phyloP scores from a whole-genome alignment of 2,888 invertebrate species.

The Holacanthella duospinosa region DNA sequence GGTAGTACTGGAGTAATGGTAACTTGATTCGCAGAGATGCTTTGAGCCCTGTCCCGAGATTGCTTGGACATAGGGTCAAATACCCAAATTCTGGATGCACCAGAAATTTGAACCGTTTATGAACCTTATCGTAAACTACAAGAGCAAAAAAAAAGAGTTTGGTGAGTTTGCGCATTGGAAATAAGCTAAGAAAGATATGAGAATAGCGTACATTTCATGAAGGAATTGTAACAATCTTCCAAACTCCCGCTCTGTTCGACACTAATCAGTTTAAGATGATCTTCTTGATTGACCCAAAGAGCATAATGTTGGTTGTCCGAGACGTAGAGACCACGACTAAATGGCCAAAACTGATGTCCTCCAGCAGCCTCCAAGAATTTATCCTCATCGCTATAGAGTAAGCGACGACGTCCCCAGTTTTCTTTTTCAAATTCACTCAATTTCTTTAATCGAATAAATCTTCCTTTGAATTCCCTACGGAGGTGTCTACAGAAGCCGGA shows the following conservation, averaged over 20 bases:
- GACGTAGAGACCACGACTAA: background rate
- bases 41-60: background rate
- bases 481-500: background rate
- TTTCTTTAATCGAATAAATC: background rate
- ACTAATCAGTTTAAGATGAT: background rate
- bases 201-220: too few species aligned
- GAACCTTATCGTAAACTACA: background rate
- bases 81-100: background rate
- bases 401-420: background rate
- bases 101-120: background rate
- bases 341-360: background rate
- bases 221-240: background rate
- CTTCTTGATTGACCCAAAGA: background rate
- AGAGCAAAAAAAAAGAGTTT: background rate
- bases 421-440: background rate
- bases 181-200: too few species aligned
- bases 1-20: background rate
- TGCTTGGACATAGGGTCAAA: background rate
- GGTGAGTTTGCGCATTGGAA: too few species aligned
- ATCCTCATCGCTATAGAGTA: background rate
- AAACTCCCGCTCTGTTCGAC: background rate
- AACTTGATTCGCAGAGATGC: background rate
- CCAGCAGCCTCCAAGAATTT: background rate
- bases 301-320: background rate
- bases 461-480: background rate